These are phyloP conservation scores for Lytechinus variegatus DNA, from an alignment of 35 echinoderm and acorn worm species.

Conservation along the genomic window DNA sequence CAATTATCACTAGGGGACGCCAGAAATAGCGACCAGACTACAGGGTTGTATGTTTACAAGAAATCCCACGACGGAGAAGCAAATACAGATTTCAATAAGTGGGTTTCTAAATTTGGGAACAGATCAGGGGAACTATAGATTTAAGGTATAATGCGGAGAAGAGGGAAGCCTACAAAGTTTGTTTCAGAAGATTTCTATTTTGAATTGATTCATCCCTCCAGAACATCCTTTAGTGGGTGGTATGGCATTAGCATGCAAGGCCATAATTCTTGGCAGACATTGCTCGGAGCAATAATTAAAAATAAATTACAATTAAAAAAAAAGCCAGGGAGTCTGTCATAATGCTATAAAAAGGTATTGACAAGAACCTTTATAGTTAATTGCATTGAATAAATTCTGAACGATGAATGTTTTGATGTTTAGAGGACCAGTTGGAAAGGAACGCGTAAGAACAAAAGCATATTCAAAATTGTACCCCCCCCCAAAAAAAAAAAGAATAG, in stretches of 20 bases:
- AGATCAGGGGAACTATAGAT: background rate
- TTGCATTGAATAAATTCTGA: too few species aligned
- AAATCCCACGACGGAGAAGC: background rate
- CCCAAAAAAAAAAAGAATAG: too few species aligned
- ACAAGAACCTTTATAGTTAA: too few species aligned
- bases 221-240: background rate
- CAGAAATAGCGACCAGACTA: background rate
- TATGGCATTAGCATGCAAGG: background rate
- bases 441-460: too few species aligned
- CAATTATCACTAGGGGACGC: background rate
- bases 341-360: too few species aligned
- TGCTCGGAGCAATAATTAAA: too few species aligned
- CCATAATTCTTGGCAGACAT: background rate
- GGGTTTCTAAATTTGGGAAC: background rate
- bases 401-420: too few species aligned
- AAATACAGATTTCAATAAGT: background rate
- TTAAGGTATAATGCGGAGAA: background rate
- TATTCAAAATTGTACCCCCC: too few species aligned
- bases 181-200: background rate
- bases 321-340: too few species aligned
- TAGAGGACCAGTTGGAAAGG: too few species aligned
- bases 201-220: background rate
- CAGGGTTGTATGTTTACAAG: background rate
- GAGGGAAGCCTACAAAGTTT: background rate
- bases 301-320: too few species aligned